Percentiles rank a stretch among this genome's conserved stretches.
Conservation (phyloP, 1,140 invertebrate species). For the Octopus sinensis region DNA sequence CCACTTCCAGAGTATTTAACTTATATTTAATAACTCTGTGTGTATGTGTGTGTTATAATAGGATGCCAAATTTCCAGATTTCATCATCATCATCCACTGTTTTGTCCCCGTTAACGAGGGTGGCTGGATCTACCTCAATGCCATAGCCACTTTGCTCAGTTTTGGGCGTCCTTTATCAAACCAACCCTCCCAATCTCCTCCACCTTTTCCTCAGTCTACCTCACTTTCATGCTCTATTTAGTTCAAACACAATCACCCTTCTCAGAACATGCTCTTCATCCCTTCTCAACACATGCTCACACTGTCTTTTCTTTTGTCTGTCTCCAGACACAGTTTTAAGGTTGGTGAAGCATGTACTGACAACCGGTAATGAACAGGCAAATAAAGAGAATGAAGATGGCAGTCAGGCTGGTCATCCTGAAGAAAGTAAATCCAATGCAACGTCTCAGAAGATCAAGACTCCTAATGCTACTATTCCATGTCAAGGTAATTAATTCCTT, state of each 20-base stretch:
- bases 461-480: conserved; percentile 3
- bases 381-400: background rate
- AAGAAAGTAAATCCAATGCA: background rate
- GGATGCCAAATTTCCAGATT: too few relatives aligned
- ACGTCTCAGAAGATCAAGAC: background rate
- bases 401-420: background rate
- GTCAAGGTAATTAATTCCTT: background rate
- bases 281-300: background rate
- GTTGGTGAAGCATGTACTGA: background rate
- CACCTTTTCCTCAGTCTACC: too few relatives aligned
- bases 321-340: background rate
- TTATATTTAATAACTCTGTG: too few relatives aligned
- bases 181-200: background rate
- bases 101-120: too few relatives aligned
- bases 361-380: background rate
- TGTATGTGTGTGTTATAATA: too few relatives aligned
- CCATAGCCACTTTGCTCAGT: too few relatives aligned
- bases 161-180: background rate
- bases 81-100: too few relatives aligned
- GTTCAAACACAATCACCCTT: background rate
- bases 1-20: too few relatives aligned
- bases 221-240: background rate
- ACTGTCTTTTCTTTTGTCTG: background rate
- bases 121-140: too few relatives aligned
- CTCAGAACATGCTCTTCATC: background rate